These are phyloP conservation scores for Pogonocherus hispidulus DNA, from an alignment of 2,888 invertebrate genomes.

Conservation along the genomic window DNA sequence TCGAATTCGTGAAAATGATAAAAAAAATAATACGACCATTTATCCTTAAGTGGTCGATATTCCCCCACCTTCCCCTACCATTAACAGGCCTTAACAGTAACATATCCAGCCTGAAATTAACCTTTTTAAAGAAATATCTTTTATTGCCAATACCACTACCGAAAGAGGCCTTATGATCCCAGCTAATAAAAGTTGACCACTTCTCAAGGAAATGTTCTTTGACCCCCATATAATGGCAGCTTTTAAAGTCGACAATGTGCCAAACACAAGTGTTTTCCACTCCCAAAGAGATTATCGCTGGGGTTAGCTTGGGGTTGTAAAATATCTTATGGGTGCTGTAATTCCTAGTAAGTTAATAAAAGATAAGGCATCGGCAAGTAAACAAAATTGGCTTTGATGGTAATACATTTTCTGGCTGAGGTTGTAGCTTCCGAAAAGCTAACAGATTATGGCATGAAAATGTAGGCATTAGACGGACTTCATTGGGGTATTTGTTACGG, in stretches of 20 bases:
- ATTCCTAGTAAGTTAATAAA: constrained; percentile 39
- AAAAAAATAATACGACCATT: too few species aligned
- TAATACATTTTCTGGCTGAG: not conserved
- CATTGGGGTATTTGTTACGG: too few species aligned
- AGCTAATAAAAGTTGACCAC: too few species aligned
- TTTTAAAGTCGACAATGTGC: constrained; percentile 48
- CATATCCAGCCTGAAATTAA: too few species aligned
- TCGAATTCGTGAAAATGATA: too few species aligned
- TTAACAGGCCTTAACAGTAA: too few species aligned
- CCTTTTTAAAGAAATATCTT: too few species aligned
- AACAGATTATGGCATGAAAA: constrained; percentile 9
- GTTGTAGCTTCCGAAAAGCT: constrained; percentile 2
- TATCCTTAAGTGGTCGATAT: too few species aligned
- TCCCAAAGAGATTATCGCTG: constrained; percentile 41
- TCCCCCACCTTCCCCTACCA: too few species aligned
- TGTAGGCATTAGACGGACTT: not conserved
- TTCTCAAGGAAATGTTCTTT: not conserved
- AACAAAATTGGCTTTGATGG: constrained; percentile 20
- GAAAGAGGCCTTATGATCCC: too few species aligned
- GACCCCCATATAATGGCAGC: constrained; percentile 30
- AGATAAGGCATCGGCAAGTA: constrained; percentile 37
- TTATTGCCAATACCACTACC: too few species aligned
- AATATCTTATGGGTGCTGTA: constrained; percentile 30
- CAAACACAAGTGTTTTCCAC: constrained; percentile 43
- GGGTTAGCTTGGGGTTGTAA: constrained; percentile 32